Evolutionary conservation across 2,888 invertebrate species (phyloP).

Genomic region (Harpagoxenus sublaevis): DNA sequence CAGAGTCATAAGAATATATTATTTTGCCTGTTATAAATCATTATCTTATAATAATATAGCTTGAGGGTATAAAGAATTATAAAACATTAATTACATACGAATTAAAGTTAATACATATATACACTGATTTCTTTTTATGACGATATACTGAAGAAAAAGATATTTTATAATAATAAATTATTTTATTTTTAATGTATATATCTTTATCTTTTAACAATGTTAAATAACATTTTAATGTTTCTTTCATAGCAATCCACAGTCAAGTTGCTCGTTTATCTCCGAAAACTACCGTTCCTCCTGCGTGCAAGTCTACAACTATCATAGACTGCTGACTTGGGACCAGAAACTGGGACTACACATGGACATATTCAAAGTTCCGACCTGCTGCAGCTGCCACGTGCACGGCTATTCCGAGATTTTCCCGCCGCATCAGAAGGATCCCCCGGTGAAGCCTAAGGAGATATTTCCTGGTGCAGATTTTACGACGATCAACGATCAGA

Average conservation of each 20-base stretch:
- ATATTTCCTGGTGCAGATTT: constrained; percentile 88
- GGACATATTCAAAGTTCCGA: constrained; percentile 94
- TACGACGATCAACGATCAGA: constrained; percentile 74
- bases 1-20: background rate
- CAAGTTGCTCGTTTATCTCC: constrained; percentile 92
- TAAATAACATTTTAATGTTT: background rate
- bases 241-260: constrained; percentile 90
- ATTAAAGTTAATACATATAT: background rate
- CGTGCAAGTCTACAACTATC: constrained; percentile 94
- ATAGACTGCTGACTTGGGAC: constrained; percentile 94
- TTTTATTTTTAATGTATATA: background rate
- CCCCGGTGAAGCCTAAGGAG: constrained; percentile 87
- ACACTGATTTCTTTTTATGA: background rate
- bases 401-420: constrained; percentile 91
- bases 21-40: background rate
- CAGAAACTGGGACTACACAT: constrained; percentile 93
- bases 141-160: background rate
- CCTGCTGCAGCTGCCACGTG: constrained; percentile 94
- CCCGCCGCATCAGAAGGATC: constrained; percentile 88
- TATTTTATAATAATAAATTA: background rate
- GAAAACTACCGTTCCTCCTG: constrained; percentile 94
- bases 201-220: background rate
- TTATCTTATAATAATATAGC: background rate
- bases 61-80: background rate
- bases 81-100: background rate